Percentiles rank a stretch among this genome's conserved stretches.
Conservation (phyloP, 2,888 invertebrate species). For the Atrina japonica region DNA sequence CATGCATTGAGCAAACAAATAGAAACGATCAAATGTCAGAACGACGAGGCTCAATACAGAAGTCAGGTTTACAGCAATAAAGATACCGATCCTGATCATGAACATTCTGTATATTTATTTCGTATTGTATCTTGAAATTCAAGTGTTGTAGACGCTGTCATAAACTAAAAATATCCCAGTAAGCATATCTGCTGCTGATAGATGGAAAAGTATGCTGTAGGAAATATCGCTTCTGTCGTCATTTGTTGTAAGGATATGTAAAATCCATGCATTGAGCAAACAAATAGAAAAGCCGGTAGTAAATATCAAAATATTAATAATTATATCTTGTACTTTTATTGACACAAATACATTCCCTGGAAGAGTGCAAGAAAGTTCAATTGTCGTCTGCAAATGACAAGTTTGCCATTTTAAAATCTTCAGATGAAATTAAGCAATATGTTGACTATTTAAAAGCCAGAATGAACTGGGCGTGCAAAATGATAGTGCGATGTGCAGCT, state of each 20-base stretch:
- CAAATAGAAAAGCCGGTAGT: slow-evolving; percentile 21
- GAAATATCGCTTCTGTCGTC: slow-evolving; percentile 15
- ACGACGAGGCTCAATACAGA: slow-evolving; percentile 37
- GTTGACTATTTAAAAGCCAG: too few relatives aligned
- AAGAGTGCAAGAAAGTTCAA: too few relatives aligned
- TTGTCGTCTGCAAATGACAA: too few relatives aligned
- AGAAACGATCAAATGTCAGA: slow-evolving; percentile 39
- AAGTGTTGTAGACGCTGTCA: slow-evolving; percentile 43
- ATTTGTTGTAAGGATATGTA: neutral
- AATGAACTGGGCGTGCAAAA: too few relatives aligned
- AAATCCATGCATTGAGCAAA: slow-evolving; percentile 27
- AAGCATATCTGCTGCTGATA: slow-evolving; percentile 40
- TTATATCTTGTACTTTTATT: slow-evolving; percentile 22
- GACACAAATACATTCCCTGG: slow-evolving; percentile 16
- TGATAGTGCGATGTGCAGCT: too few relatives aligned
- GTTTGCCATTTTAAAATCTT: too few relatives aligned
- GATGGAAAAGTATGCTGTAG: slow-evolving; percentile 35
- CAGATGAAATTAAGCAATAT: too few relatives aligned
- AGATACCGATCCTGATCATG: slow-evolving; percentile 42
- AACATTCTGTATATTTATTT: slow-evolving; percentile 44
- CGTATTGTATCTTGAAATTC: too few relatives aligned
- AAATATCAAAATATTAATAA: slow-evolving; percentile 24
- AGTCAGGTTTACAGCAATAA: slow-evolving; percentile 33
- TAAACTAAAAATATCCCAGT: slow-evolving; percentile 43
- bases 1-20: slow-evolving; percentile 43